These are phyloP conservation scores for Acanthosepion lycidas DNA, from an alignment of 2,888 invertebrate species.

Conservation along the genomic window DNA sequence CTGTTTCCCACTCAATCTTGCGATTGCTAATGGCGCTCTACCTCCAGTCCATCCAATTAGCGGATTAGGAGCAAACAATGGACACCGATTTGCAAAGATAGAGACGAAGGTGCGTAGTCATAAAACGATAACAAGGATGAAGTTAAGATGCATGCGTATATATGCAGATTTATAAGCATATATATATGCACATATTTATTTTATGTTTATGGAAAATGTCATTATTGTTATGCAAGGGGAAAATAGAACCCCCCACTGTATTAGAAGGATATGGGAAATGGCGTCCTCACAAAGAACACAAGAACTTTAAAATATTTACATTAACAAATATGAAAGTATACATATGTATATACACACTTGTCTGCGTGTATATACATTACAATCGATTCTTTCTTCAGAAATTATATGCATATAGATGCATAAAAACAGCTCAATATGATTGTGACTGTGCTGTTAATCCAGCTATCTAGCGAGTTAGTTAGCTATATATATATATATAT, in stretches of 20 bases:
- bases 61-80: conserved; percentile 37
- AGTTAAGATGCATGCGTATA: neutral
- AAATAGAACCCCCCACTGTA: neutral
- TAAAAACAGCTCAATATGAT: too few species aligned
- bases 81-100: neutral
- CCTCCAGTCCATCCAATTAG: neutral
- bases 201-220: neutral
- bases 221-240: neutral
- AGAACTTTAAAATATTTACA: neutral
- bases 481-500: too few species aligned
- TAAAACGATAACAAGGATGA: neutral
- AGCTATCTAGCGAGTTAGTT: too few species aligned
- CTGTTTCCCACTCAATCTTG: neutral
- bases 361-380: neutral
- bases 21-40: neutral
- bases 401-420: too few species aligned
- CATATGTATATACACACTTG: neutral
- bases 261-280: too few species aligned
- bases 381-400: too few species aligned
- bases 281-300: neutral
- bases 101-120: neutral
- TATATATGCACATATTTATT: neutral
- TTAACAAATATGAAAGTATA: neutral
- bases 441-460: too few species aligned
- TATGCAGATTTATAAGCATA: too few species aligned